Base-by-base conservation (phyloP, 2,888 invertebrate species). In the Phengaris arion region DNA sequence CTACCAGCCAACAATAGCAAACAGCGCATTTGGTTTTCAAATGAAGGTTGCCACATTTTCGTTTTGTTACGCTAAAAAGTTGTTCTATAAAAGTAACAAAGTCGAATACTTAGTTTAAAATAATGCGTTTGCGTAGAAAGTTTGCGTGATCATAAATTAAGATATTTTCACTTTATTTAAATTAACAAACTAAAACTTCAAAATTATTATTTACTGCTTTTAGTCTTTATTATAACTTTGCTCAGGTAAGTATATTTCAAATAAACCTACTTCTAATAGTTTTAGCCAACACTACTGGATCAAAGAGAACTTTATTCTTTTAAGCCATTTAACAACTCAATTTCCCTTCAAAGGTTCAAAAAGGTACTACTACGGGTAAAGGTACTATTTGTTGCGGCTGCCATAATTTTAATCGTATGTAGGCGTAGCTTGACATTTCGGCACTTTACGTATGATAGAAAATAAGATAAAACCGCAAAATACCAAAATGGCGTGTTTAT, bases 1-100 rank as follows among this genome's bases (percentile, higher is more conserved):
- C 75, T 69, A 52, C 35, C n/a, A 22, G 70, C 75, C 75, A 75
- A 70, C 70, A 70, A 70, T 69, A 68, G 74, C 74, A 74, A 74
- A 74, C 54, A 75, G 57, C 55, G 22, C 68, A 75, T 75, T 75
- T 75, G 75, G 75, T 75, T 75, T 75, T 75, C 69, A 75, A 75
- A 75, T 75, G 75, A 75, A 75, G 68, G 69, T 68, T 69, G 68
- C 52, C 68, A 68, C 68, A 55, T 15, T 75, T 75, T 75, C 75
- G 55, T 75, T 70, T 74, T 75, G 68, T 70, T 74, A 46, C 55
- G 46, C 15, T 59, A 74, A 72, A 72, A 72, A 72, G 52, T 72
- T 72, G 35, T 72, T 72, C 72, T 35, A 72, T 72, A 54, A 72
- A 72, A 72, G 72, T 72, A 72, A 72, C 72, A 52, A 54, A 72